Percentiles rank a stretch among this genome's conserved stretches.
phyloP scores from a whole-genome alignment of 2,113 vertebrate genomes.

The Gobius niger region DNA sequence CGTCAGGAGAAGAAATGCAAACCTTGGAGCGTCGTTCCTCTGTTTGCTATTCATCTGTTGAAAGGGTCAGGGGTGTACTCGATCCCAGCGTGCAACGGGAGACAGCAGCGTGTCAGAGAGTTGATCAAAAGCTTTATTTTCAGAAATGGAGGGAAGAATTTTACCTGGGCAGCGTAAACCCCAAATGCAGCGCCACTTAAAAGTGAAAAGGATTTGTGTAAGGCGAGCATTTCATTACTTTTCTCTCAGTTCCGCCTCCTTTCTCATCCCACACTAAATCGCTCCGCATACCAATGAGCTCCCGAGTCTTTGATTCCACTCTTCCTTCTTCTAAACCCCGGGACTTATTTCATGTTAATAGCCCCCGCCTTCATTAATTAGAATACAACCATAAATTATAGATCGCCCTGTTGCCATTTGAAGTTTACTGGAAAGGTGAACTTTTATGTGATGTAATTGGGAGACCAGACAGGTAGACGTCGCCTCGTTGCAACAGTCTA shows the following conservation, averaged over 20 bases:
- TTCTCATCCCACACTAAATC: slow-evolving; percentile 17
- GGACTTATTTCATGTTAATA: slow-evolving; percentile 17
- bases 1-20: neutral
- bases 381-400: slow-evolving; percentile 30
- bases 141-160: slow-evolving; percentile 8
- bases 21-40: neutral
- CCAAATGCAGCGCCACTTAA: slow-evolving; percentile 16
- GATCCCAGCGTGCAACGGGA: slow-evolving; percentile 31
- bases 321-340: slow-evolving; percentile 19
- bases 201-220: slow-evolving; percentile 23
- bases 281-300: slow-evolving; percentile 41
- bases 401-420: slow-evolving; percentile 19
- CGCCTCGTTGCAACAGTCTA: neutral
- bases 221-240: slow-evolving; percentile 27
- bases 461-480: neutral
- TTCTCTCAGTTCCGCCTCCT: slow-evolving; percentile 2
- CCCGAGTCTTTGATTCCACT: slow-evolving; percentile 37
- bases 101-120: neutral
- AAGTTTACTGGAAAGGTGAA: slow-evolving; percentile 20
- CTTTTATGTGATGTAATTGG: slow-evolving; percentile 9
- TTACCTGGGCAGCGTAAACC: slow-evolving; percentile 8
- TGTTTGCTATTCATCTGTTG: slow-evolving; percentile 11
- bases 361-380: slow-evolving; percentile 34
- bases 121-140: slow-evolving; percentile 14
- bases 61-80: neutral